Conservation (phyloP, 2,888 invertebrate species). For the Lycocerus yunnanus region DNA sequence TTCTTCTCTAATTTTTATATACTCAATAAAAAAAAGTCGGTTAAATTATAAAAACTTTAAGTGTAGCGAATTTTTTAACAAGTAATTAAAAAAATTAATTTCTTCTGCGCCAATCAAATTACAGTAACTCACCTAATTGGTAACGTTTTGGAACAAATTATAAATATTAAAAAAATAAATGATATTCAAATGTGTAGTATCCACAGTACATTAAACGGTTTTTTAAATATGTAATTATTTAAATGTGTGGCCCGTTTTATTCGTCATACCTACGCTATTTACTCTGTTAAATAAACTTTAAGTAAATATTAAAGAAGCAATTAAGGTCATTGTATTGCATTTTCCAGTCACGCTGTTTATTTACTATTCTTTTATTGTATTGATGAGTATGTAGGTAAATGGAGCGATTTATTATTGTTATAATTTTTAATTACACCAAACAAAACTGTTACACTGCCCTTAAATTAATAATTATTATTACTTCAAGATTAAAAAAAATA, state of each 20-base stretch:
- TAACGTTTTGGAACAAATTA: not conserved
- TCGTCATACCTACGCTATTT: not conserved
- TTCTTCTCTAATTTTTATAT: not conserved
- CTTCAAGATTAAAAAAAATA: too few species aligned
- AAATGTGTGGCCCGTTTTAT: not conserved
- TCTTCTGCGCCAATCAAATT: not conserved
- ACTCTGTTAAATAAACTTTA: not conserved
- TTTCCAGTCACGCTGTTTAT: not conserved
- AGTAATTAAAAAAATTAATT: not conserved
- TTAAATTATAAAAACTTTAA: not conserved
- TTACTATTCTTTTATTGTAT: not conserved
- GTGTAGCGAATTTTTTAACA: not conserved
- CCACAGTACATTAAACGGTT: not conserved
- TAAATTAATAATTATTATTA: too few species aligned
- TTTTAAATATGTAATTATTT: not conserved
- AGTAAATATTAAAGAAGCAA: not conserved
- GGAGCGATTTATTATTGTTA: conserved; percentile 6
- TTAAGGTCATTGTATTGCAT: not conserved
- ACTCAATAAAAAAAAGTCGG: not conserved
- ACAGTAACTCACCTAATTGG: not conserved
- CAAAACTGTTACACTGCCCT: conserved; percentile 7
- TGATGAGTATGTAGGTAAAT: conserved; percentile 16
- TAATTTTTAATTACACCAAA: not conserved
- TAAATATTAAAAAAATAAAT: not conserved
- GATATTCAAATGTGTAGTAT: too few species aligned